A percentile compares a stretch with the other conserved stretches of the same genome.
phyloP scores from a whole-genome alignment of 2,797 vertebrate species.

The Yasuhikotakia modesta region DNA sequence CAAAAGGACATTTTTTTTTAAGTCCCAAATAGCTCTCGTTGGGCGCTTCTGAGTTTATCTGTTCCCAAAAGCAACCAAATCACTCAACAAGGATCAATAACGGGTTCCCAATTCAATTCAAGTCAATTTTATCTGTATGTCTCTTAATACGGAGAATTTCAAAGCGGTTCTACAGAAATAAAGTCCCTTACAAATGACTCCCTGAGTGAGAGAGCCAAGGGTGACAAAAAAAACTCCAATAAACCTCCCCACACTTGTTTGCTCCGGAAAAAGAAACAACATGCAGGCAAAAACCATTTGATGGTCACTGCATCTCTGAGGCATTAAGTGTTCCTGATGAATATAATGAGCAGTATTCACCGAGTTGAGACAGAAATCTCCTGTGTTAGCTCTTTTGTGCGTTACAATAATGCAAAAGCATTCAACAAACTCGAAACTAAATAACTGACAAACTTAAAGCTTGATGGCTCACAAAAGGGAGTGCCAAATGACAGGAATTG shows the following conservation, averaged over 20 bases:
- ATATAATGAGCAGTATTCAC: neutral
- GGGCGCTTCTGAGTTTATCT: neutral
- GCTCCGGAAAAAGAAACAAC: neutral
- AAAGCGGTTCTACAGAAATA: neutral
- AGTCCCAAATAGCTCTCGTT: neutral
- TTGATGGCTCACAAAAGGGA: neutral
- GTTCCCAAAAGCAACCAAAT: neutral
- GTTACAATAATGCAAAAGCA: neutral
- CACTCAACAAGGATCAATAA: neutral
- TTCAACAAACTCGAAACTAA: conserved; percentile 10
- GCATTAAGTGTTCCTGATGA: neutral
- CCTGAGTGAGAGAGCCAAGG: neutral
- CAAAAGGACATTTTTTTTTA: conserved; percentile 34
- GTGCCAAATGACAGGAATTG: neutral
- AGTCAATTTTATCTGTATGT: neutral
- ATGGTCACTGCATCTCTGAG: neutral
- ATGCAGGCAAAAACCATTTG: neutral
- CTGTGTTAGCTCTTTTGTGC: neutral
- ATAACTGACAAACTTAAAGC: neutral
- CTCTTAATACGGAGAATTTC: neutral
- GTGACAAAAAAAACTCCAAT: neutral
- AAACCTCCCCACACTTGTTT: neutral
- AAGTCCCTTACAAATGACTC: neutral
- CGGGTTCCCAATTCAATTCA: neutral
- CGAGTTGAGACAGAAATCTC: no score